Evolutionary conservation across 1,140 invertebrate genomes (phyloP), one percentile per base, ranked within the genome.

Genomic region (Drosophila equinoxialis): DNA sequence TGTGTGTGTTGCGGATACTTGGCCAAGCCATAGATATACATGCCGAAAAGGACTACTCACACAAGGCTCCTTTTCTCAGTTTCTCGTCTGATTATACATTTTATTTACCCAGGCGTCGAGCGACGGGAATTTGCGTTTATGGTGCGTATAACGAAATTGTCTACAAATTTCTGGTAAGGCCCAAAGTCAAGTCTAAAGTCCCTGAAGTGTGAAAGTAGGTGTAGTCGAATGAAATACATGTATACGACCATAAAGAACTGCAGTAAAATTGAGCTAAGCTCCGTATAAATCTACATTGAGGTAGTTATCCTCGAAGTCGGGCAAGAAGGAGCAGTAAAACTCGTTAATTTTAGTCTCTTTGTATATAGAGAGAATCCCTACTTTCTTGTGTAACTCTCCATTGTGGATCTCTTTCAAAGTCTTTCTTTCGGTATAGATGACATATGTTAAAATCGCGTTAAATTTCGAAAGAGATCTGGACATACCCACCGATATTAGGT

Each of bases 81-180:
- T 17, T 48, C 14, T 13, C 8, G 35, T 20, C 68, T 79, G 76
- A 79, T 79, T 79, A 79, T 79, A 79, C 73, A 79, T 79, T 79
- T 78, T 79, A 79, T 79, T 79, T 79, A 79, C 75, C 78, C 75
- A 73, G 74, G 76, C 75, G 69, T 78, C 64, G 75, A 79, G 75
- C 59, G 78, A 73, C 65, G 76, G 74, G 75, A 77, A 77, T 77
- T 77, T 54, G 76, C 75, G 76, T 79, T 79, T 79, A 78, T 78
- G 75, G 75, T 68, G 63, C 75, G 69, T 78, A 79, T 79, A 79
- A 79, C 75, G 60, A 79, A 79, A 79, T 79, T 79, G 75, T 78
- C 76, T 78, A 78, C 76, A 68, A 79, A 79, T 79, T 78, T 30
- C 30, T 11, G 37, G 37, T 10, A 8, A 75, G 23, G 64, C 35